Conservation (phyloP, 2,113 vertebrate species). For the Hoplias malabaricus region DNA sequence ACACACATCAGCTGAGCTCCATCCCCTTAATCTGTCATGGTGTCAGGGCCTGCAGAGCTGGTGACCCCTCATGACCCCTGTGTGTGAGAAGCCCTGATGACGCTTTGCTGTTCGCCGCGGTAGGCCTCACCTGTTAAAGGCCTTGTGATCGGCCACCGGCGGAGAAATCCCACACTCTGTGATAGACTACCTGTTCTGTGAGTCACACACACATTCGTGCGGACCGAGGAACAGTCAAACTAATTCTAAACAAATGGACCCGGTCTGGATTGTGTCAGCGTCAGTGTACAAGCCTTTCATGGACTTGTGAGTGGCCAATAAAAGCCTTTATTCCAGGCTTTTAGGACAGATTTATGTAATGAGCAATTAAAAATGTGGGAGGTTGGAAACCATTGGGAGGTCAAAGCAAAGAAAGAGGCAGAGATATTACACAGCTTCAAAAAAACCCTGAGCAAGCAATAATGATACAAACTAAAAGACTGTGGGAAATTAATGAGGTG, state of each 20-base stretch:
- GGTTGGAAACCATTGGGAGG: slow-evolving; percentile 16
- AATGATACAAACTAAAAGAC: neutral
- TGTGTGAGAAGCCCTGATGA: slow-evolving; percentile 64
- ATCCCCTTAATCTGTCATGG: slow-evolving; percentile 79
- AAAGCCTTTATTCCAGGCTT: slow-evolving; percentile 37
- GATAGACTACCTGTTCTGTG: slow-evolving; percentile 59
- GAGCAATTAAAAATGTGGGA: slow-evolving; percentile 29
- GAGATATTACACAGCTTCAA: neutral
- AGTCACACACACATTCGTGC: slow-evolving; percentile 21
- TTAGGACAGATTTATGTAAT: slow-evolving; percentile 50
- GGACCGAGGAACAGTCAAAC: slow-evolving; percentile 34
- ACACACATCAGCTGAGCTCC: slow-evolving; percentile 67
- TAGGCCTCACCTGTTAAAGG: slow-evolving; percentile 71
- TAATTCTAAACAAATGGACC: slow-evolving; percentile 58
- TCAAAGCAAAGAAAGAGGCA: neutral
- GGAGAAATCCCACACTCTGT: slow-evolving; percentile 60
- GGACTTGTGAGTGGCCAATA: slow-evolving; percentile 40
- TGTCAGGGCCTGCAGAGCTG: slow-evolving; percentile 62
- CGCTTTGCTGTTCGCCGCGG: slow-evolving; percentile 68
- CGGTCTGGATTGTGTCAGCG: slow-evolving; percentile 54
- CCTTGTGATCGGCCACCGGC: slow-evolving; percentile 71
- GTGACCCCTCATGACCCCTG: slow-evolving; percentile 67
- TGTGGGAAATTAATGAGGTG: slow-evolving; percentile 38
- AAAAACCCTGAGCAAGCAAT: slow-evolving; percentile 24
- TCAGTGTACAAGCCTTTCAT: slow-evolving; percentile 33